Conservation (phyloP, 2,888 invertebrate genomes). For the Stomorhina lunata region DNA sequence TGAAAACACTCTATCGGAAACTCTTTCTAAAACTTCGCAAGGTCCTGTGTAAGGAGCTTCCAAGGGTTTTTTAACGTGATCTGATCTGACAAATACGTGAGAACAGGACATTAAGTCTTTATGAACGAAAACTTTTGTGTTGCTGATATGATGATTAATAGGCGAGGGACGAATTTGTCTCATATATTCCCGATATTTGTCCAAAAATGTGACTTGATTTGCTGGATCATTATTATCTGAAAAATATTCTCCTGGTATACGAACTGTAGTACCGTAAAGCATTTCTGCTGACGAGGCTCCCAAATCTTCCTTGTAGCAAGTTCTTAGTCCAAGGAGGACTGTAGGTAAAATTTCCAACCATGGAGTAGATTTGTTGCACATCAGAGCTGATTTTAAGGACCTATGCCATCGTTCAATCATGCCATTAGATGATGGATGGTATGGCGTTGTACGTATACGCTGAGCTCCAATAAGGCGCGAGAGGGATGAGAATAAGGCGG, state of each 20-base stretch:
- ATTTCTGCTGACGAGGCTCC: constrained; percentile 35
- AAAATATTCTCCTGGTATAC: constrained; percentile 28
- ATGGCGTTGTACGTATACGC: constrained; percentile 50
- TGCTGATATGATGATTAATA: constrained; percentile 4
- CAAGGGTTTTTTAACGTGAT: constrained; percentile 21
- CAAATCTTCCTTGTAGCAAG: constrained; percentile 49
- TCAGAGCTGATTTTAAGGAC: constrained; percentile 55
- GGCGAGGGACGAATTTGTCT: constrained; percentile 14
- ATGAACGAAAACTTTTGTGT: background rate
- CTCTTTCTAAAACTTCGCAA: background rate
- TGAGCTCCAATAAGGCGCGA: constrained; percentile 32
- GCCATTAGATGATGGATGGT: constrained; percentile 54
- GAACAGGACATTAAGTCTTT: constrained; percentile 5
- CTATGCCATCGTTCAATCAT: constrained; percentile 60
- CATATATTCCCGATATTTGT: constrained; percentile 14
- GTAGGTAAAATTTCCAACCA: constrained; percentile 55
- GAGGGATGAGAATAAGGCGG: constrained; percentile 35
- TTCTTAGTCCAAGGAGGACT: constrained; percentile 18
- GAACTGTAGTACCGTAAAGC: constrained; percentile 18
- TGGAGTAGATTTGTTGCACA: constrained; percentile 38
- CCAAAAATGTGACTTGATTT: background rate
- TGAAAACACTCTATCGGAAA: constrained; percentile 9
- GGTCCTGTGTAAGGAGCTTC: constrained; percentile 26
- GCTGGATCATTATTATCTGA: background rate
- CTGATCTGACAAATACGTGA: constrained; percentile 8